phyloP scores from a whole-genome alignment of 2,888 invertebrate species.

The Tupiocoris notatus region DNA sequence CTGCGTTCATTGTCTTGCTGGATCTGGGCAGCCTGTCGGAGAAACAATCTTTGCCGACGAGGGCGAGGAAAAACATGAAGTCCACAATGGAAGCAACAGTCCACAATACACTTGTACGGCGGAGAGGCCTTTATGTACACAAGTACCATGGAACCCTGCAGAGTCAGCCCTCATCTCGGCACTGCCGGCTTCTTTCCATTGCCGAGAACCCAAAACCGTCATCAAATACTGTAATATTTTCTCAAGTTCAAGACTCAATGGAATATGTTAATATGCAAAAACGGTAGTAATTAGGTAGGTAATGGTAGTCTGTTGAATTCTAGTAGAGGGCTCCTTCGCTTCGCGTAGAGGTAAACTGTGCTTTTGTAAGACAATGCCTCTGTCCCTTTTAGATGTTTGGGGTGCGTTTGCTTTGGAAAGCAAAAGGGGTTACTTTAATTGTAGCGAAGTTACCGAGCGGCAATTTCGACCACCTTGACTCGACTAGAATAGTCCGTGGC shows the following conservation, averaged over 20 bases:
- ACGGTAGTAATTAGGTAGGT: constrained; percentile 42
- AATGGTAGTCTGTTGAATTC: constrained; percentile 5
- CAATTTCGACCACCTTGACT: too few relatives aligned
- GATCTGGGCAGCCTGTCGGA: constrained; percentile 25
- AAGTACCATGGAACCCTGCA: constrained; percentile 14
- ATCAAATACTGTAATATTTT: constrained; percentile 43
- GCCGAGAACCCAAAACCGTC: constrained; percentile 27
- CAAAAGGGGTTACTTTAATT: background rate
- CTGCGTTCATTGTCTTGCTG: background rate
- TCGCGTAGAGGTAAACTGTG: background rate
- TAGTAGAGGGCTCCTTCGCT: background rate
- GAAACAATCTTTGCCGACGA: constrained; percentile 34
- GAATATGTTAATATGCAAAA: constrained; percentile 46
- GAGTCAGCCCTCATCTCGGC: background rate
- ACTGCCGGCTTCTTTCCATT: background rate
- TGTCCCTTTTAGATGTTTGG: background rate
- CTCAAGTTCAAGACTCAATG: constrained; percentile 29
- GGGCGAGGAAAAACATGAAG: constrained; percentile 17
- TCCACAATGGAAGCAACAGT: constrained; percentile 40
- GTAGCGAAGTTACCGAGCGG: too few relatives aligned
- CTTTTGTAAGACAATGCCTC: background rate
- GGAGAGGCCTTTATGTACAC: constrained; percentile 25
- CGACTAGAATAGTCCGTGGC: too few relatives aligned
- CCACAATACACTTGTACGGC: background rate
- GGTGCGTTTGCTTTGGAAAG: background rate